Percentiles rank a stretch among this genome's conserved stretches.
phyloP scores from a whole-genome alignment of 1,140 invertebrate species.

The Marisa cornuarietis region DNA sequence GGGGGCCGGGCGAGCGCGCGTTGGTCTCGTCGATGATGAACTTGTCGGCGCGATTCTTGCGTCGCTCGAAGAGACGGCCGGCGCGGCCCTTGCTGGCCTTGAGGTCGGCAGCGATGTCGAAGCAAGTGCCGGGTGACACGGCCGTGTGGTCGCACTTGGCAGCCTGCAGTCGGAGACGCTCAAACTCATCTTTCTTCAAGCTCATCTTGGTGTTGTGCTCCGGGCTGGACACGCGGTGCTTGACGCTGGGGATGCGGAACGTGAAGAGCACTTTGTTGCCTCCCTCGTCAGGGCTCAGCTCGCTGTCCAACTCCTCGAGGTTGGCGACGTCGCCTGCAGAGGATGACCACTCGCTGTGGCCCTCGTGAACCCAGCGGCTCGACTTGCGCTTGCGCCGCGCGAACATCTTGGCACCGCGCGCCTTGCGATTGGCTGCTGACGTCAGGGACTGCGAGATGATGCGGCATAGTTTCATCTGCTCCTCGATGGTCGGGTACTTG shows the following conservation, averaged over 20 bases:
- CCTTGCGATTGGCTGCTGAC: conserved; percentile 88
- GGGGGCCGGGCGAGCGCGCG: conserved; percentile 43
- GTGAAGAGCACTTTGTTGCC: conserved; percentile 44
- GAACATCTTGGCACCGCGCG: conserved; percentile 94
- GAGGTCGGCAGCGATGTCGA: conserved; percentile 49
- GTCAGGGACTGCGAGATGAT: conserved; percentile 91
- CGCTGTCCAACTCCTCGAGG: conserved; percentile 47
- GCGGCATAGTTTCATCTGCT: conserved; percentile 90
- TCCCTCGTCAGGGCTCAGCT: conserved; percentile 41
- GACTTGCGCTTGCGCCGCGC: conserved; percentile 92
- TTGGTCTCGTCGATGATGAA: conserved; percentile 83
- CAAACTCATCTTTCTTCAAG: conserved; percentile 50
- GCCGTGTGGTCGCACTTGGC: conserved; percentile 44
- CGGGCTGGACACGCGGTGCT: conserved; percentile 35
- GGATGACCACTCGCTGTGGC: conserved; percentile 73
- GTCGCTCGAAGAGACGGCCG: conserved; percentile 86
- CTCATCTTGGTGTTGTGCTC: conserved; percentile 46
- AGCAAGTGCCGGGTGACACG: conserved; percentile 47
- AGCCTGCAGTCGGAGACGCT: conserved; percentile 41
- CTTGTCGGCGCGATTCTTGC: conserved; percentile 85
- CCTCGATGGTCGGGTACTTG: conserved; percentile 91
- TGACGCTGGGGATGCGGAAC: conserved; percentile 51
- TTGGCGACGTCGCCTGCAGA: conserved; percentile 43
- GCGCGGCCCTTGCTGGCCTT: conserved; percentile 67
- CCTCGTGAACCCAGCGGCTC: conserved; percentile 93